Evolutionary conservation across 2,113 vertebrate genomes (phyloP).

Genomic region (Falco punctatus): DNA sequence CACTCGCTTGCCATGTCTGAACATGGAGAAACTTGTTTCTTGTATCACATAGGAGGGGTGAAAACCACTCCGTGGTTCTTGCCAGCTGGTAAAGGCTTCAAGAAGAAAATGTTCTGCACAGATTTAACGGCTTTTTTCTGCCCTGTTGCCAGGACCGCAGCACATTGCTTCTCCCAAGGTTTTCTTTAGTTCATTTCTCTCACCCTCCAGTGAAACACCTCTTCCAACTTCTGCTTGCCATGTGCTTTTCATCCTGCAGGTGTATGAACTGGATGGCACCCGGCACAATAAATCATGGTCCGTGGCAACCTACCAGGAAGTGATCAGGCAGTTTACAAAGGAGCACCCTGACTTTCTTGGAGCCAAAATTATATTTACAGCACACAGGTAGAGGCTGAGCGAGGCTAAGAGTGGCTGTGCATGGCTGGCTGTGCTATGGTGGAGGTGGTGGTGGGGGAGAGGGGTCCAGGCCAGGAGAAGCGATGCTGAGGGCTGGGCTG

Average conservation of each 20-base stretch:
- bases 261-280: constrained; percentile 88
- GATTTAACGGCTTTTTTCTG: not conserved
- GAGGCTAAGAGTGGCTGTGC: fast-evolving
- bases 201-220: not conserved
- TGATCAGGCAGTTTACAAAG: constrained; percentile 74
- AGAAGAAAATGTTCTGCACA: not conserved
- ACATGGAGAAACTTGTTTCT: not conserved
- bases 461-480: not conserved
- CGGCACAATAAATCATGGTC: constrained; percentile 76
- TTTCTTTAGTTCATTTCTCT: not conserved
- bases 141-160: not conserved
- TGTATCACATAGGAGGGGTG: not conserved
- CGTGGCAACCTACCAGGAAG: constrained; percentile 78
- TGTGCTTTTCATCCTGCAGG: constrained; percentile 54
- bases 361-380: constrained; percentile 79
- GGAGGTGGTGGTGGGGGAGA: fast-evolving
- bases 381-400: constrained; percentile 62
- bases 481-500: not conserved
- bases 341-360: constrained; percentile 86
- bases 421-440: fast-evolving
- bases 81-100: not conserved
- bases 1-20: not conserved
- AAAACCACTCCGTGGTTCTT: not conserved
- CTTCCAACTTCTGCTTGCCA: not conserved
- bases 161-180: not conserved